A percentile compares a stretch with the other conserved stretches of the same genome.
These are phyloP conservation scores for Eudemis profundana DNA, from an alignment of 2,888 invertebrate genomes.

Conservation along the genomic window DNA sequence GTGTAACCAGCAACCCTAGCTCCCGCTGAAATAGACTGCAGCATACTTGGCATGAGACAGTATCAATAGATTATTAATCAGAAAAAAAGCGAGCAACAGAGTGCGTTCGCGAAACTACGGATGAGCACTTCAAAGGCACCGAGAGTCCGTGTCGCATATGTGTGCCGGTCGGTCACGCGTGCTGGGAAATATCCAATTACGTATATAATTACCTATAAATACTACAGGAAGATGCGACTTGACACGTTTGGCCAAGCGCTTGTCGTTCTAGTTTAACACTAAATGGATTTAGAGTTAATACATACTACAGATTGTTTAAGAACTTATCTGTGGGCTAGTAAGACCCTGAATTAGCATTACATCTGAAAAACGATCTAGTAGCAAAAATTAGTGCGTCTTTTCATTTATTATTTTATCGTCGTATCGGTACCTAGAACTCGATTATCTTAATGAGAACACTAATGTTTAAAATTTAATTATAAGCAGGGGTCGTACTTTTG, in stretches of 20 bases:
- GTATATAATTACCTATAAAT: slow-evolving; percentile 45
- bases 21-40: slow-evolving; percentile 30
- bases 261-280: slow-evolving; percentile 28
- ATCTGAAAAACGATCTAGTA: too few relatives aligned
- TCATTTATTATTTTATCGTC: too few relatives aligned
- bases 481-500: too few relatives aligned
- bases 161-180: slow-evolving; percentile 53
- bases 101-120: slow-evolving; percentile 31
- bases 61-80: slow-evolving; percentile 41
- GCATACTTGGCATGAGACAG: slow-evolving; percentile 34
- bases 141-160: slow-evolving; percentile 52
- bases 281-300: neutral
- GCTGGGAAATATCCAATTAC: slow-evolving; percentile 61
- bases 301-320: neutral
- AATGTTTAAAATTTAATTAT: too few relatives aligned
- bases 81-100: slow-evolving; percentile 34
- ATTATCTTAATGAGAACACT: too few relatives aligned
- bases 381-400: too few relatives aligned
- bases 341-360: too few relatives aligned
- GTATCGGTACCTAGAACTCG: too few relatives aligned
- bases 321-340: neutral
- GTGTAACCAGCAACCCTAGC: slow-evolving; percentile 17
- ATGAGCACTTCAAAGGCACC: slow-evolving; percentile 51
- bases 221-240: slow-evolving; percentile 50
- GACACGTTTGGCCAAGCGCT: slow-evolving; percentile 47